Percentiles rank a stretch among this genome's conserved stretches.
Conservation (phyloP, 1,140 invertebrate genomes). For the Diorhabda elongata region DNA sequence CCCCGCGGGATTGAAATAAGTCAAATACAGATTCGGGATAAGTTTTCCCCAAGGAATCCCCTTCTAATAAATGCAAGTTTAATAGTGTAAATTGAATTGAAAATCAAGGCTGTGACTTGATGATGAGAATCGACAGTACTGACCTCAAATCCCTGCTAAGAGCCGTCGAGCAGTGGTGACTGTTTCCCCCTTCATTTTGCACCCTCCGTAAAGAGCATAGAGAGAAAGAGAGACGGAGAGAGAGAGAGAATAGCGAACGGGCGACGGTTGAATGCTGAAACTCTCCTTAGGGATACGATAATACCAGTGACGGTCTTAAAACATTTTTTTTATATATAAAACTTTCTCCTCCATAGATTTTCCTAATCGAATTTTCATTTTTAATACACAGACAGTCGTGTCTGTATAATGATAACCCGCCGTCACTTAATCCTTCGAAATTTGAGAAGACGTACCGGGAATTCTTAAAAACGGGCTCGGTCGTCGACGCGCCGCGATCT, state of each 20-base stretch:
- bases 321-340: no score
- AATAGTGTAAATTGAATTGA: conserved; percentile 40
- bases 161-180: conserved; percentile 21
- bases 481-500: no score
- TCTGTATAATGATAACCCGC: no score
- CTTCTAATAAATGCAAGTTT: conserved; percentile 37
- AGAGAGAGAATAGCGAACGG: conserved; percentile 8
- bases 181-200: conserved; percentile 17
- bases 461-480: no score
- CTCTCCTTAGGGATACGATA: background rate
- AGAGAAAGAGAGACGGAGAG: background rate
- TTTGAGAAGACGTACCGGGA: no score
- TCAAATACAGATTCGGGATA: conserved; percentile 6
- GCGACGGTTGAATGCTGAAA: background rate
- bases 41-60: conserved; percentile 17
- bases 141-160: conserved; percentile 44
- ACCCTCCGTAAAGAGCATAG: conserved; percentile 18
- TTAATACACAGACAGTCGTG: no score
- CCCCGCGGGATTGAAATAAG: conserved; percentile 2
- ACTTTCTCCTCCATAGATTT: no score
- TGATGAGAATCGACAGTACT: conserved; percentile 44
- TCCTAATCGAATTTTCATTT: no score
- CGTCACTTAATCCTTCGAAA: no score
- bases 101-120: conserved; percentile 43
- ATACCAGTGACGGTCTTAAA: background rate